Evolutionary conservation across 1,140 invertebrate genomes (phyloP).

Genomic region (Atopsyche davidsoni): DNA sequence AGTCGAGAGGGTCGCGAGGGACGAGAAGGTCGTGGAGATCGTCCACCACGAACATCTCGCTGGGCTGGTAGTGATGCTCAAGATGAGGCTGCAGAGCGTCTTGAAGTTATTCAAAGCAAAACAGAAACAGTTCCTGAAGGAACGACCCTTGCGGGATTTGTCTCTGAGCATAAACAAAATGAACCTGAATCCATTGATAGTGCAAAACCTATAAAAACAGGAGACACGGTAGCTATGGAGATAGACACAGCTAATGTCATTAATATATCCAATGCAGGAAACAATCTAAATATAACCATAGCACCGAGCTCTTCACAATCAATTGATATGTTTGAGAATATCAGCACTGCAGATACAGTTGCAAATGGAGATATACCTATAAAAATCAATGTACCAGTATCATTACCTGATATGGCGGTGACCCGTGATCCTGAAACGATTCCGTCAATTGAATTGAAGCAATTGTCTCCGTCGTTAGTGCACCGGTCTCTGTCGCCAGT

Average conservation of each 20-base stretch:
- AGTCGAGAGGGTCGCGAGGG: conserved; percentile 8
- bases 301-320: too few species aligned
- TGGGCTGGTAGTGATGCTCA: conserved; percentile 22
- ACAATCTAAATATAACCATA: too few species aligned
- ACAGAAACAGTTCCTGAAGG: background rate
- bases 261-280: too few species aligned
- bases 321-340: too few species aligned
- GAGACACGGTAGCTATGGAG: too few species aligned
- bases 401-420: too few species aligned
- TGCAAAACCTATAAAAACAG: background rate
- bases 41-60: conserved; percentile 17
- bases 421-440: too few species aligned
- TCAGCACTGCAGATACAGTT: background rate
- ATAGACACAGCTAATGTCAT: too few species aligned
- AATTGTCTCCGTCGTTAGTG: too few species aligned
- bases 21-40: conserved; percentile 16
- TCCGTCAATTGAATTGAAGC: too few species aligned
- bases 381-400: too few species aligned
- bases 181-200: background rate
- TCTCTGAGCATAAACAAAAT: background rate
- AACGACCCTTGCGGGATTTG: background rate
- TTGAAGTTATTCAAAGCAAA: conserved; percentile 1
- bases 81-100: conserved; percentile 2
- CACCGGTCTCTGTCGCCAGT: too few species aligned
- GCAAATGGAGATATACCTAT: conserved; percentile 9